Conservation (phyloP, 2,797 vertebrate genomes). For the Crypturellus tataupa region DNA sequence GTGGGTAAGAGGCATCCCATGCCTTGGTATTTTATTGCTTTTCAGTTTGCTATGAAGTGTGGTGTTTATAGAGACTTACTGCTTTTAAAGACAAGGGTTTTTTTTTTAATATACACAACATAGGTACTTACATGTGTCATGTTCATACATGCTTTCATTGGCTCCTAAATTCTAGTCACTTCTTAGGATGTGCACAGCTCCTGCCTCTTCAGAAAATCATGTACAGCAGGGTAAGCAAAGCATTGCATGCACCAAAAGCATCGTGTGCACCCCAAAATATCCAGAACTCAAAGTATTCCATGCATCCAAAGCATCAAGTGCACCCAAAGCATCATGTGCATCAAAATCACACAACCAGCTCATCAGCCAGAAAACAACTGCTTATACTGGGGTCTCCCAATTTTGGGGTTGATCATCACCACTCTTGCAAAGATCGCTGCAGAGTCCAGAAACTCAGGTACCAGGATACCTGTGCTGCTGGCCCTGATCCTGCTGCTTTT, state of each 20-base stretch:
- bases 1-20: neutral
- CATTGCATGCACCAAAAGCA: rapidly evolving
- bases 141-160: neutral
- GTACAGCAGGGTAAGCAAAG: neutral
- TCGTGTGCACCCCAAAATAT: too few species aligned
- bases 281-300: too few species aligned
- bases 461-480: too few species aligned
- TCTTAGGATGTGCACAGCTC: neutral
- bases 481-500: too few species aligned
- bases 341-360: rapidly evolving
- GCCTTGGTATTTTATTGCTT: neutral
- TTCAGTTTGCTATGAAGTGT: neutral
- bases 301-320: too few species aligned
- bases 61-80: neutral
- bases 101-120: neutral
- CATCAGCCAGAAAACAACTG: rapidly evolving
- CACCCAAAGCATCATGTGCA: too few species aligned
- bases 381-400: neutral
- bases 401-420: neutral
- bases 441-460: neutral
- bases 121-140: rapidly evolving
- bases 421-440: neutral
- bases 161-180: neutral
- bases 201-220: neutral
- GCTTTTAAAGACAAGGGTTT: constrained; percentile 19